Conservation (phyloP, 2,113 vertebrate genomes). For the Pelvicachromis taeniatus region DNA sequence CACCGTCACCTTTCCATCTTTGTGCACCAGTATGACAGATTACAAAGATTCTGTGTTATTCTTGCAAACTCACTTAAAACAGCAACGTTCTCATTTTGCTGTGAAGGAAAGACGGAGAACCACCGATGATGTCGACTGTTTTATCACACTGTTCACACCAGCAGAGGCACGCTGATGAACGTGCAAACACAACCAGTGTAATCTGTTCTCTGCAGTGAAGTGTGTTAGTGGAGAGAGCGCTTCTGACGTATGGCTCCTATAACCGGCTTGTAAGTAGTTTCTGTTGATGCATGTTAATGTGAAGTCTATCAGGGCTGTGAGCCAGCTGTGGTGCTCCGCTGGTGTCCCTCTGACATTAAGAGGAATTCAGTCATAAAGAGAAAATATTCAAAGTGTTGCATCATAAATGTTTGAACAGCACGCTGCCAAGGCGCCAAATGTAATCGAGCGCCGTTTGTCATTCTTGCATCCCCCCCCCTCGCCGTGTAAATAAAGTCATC, state of each 20-base stretch:
- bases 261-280: slow-evolving; percentile 26
- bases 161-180: background rate
- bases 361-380: slow-evolving; percentile 29
- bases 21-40: background rate
- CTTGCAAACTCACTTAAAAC: background rate
- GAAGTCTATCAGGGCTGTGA: background rate
- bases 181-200: background rate
- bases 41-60: background rate
- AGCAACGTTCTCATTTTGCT: background rate
- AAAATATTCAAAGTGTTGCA: slow-evolving; percentile 22
- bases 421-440: slow-evolving; percentile 11
- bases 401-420: slow-evolving; percentile 53
- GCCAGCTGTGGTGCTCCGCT: background rate
- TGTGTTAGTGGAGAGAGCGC: background rate
- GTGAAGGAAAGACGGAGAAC: background rate
- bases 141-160: background rate
- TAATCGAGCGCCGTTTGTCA: slow-evolving; percentile 16
- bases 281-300: slow-evolving; percentile 37
- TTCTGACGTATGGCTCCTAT: slow-evolving; percentile 23
- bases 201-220: background rate
- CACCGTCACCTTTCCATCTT: background rate
- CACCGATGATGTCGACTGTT: background rate
- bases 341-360: background rate
- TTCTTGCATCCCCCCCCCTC: slow-evolving; percentile 17
- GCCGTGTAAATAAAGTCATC: slow-evolving; percentile 60